Conservation (phyloP, 2,797 vertebrate species). For the Hirundo rustica region DNA sequence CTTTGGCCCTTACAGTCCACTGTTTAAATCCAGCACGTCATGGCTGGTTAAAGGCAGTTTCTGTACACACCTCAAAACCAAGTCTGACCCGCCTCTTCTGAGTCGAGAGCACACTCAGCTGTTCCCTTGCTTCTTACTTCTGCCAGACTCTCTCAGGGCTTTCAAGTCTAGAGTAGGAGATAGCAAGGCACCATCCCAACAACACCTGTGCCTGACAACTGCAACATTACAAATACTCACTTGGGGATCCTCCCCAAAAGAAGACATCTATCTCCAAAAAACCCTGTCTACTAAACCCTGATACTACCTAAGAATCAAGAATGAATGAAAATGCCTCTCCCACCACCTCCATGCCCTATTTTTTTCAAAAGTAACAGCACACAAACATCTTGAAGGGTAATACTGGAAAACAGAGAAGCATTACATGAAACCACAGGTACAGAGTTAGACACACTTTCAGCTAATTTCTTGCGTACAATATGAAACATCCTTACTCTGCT, state of each 20-base stretch:
- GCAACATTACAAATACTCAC: fast-evolving
- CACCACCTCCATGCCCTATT: background rate
- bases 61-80: background rate
- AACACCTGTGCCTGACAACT: background rate
- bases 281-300: background rate
- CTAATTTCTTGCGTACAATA: background rate
- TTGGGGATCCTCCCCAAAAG: background rate
- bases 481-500: background rate
- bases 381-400: background rate
- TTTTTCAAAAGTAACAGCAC: background rate
- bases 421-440: background rate
- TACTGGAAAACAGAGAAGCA: background rate
- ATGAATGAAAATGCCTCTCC: background rate
- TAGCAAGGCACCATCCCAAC: background rate
- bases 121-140: background rate
- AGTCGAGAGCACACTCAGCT: background rate
- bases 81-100: background rate
- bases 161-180: background rate
- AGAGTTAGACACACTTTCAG: background rate
- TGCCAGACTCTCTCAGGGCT: background rate
- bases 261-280: background rate
- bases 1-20: background rate
- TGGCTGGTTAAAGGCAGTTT: background rate
- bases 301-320: background rate
- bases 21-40: background rate